A percentile compares a stretch with the other conserved stretches of the same genome.
Evolutionary conservation across 1,140 invertebrate species (phyloP).

Genomic region (Drosophila lowei): DNA sequence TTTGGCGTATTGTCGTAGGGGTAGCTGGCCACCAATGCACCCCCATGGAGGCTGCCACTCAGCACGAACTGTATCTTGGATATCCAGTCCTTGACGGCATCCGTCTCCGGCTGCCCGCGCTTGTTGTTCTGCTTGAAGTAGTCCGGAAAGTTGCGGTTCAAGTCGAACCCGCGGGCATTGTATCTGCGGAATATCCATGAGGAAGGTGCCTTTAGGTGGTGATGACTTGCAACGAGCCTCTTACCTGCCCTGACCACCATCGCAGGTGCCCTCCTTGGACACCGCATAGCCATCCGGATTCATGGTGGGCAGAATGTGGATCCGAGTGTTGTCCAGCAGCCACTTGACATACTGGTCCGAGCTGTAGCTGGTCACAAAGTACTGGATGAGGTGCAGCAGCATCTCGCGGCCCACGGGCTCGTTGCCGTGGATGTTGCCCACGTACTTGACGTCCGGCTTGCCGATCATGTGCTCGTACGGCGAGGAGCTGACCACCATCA

Average conservation of each 20-base stretch:
- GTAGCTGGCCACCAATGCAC: conserved; percentile 95
- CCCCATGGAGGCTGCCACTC: conserved; percentile 95
- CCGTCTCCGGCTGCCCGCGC: conserved; percentile 94
- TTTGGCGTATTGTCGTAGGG: conserved; percentile 96
- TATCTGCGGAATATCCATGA: conserved; percentile 84
- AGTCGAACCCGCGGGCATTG: conserved; percentile 93
- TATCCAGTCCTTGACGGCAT: conserved; percentile 97
- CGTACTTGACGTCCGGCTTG: conserved; percentile 95
- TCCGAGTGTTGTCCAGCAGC: conserved; percentile 94
- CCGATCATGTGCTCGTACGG: conserved; percentile 95
- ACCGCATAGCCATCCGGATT: conserved; percentile 96
- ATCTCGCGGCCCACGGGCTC: conserved; percentile 95
- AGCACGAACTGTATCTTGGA: conserved; percentile 96
- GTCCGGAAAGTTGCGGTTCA: conserved; percentile 97
- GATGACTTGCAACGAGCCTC: conserved; percentile 4
- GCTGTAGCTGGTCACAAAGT: conserved; percentile 92
- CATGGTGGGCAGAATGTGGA: conserved; percentile 96
- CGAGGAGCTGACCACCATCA: conserved; percentile 95
- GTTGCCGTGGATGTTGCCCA: conserved; percentile 96
- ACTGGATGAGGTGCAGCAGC: conserved; percentile 93
- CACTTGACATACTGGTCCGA: conserved; percentile 92
- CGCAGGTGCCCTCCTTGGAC: conserved; percentile 93
- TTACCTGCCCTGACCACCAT: conserved; percentile 92
- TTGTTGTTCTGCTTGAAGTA: conserved; percentile 95
- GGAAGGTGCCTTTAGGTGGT: no score